Evolutionary conservation across 2,888 invertebrate genomes (phyloP).

Genomic region (Polymixis flavicincta): DNA sequence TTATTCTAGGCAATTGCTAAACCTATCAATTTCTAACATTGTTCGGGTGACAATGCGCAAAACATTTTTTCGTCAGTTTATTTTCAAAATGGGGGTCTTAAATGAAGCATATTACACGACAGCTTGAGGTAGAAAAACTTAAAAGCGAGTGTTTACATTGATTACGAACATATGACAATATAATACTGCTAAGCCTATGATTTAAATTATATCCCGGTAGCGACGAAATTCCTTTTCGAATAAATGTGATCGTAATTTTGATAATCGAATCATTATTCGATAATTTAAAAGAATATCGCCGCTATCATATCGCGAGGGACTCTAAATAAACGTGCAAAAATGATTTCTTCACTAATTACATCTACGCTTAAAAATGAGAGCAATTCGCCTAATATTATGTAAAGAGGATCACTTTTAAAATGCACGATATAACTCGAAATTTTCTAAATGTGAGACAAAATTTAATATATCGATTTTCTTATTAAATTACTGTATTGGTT

Average conservation of each 20-base stretch:
- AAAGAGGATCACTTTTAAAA: constrained; percentile 45
- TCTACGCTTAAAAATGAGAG: constrained; percentile 63
- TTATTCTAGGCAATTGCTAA: constrained; percentile 4
- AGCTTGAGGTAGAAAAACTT: constrained; percentile 84
- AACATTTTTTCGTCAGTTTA: constrained; percentile 23
- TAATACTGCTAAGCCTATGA: constrained; percentile 88
- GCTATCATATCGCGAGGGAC: constrained; percentile 13
- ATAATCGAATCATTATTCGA: constrained; percentile 43
- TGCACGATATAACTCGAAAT: constrained; percentile 44
- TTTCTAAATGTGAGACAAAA: no score
- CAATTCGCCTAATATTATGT: constrained; percentile 62
- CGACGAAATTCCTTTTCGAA: constrained; percentile 40
- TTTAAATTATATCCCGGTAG: constrained; percentile 68
- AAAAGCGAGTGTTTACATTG: constrained; percentile 71
- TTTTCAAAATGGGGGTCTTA: constrained; percentile 48
- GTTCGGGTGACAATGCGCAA: not conserved
- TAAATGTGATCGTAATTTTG: constrained; percentile 35
- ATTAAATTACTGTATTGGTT: no score
- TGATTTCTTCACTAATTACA: constrained; percentile 57
- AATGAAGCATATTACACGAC: constrained; percentile 73
- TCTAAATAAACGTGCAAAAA: constrained; percentile 39
- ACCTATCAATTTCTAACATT: not conserved
- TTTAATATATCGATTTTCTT: no score
- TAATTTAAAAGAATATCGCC: constrained; percentile 43
- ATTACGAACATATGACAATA: constrained; percentile 75